These are phyloP conservation scores for Hirtodrosophila cameraria DNA, from an alignment of 2,888 invertebrate species.

Conservation along the genomic window DNA sequence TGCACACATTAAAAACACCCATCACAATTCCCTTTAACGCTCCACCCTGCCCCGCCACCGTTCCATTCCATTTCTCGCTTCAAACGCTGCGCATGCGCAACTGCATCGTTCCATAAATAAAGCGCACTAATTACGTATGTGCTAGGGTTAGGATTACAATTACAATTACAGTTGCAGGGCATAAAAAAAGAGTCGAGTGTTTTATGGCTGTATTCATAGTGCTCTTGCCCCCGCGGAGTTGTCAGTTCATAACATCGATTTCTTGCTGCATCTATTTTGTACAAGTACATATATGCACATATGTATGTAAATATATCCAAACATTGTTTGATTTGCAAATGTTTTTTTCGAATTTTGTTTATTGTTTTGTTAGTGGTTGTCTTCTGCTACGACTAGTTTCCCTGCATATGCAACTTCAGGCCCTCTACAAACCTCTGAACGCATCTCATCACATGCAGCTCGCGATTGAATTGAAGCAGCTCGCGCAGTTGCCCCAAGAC, in stretches of 20 bases:
- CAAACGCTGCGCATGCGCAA: conserved; percentile 61
- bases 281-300: neutral
- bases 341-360: conserved; percentile 49
- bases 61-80: neutral
- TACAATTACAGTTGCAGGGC: conserved; percentile 51
- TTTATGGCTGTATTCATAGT: conserved; percentile 52
- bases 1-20: conserved; percentile 17
- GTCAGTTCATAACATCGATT: conserved; percentile 31
- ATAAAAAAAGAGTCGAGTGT: conserved; percentile 52
- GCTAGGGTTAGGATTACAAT: conserved; percentile 69
- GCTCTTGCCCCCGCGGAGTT: conserved; percentile 68
- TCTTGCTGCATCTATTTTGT: conserved; percentile 11
- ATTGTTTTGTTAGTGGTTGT: conserved; percentile 51
- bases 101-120: conserved; percentile 64
- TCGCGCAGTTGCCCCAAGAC: conserved; percentile 20
- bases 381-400: conserved; percentile 20
- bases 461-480: conserved; percentile 2
- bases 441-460: conserved; percentile 25
- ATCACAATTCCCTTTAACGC: neutral
- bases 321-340: conserved; percentile 52
- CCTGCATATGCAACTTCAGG: conserved; percentile 3
- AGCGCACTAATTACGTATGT: conserved; percentile 71
- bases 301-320: conserved; percentile 14
- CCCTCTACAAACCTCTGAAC: conserved; percentile 5
- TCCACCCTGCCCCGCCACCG: neutral